Evolutionary conservation across 2,797 vertebrate species (phyloP).

Genomic region (Oreortyx pictus): DNA sequence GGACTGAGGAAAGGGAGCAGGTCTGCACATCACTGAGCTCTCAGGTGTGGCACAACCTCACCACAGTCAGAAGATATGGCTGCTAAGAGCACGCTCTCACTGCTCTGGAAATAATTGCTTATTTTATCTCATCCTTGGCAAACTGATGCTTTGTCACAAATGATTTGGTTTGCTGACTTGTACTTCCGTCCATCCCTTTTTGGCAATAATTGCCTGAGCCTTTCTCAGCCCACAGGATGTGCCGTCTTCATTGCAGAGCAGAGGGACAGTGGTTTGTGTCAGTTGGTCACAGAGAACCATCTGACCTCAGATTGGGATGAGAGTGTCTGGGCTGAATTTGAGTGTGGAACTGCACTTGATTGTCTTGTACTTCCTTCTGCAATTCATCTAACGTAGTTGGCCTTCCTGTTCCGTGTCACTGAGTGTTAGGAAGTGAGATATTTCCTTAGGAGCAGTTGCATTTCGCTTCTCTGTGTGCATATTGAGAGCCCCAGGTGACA

Average conservation of each 20-base stretch:
- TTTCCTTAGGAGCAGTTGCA: background rate
- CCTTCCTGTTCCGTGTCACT: background rate
- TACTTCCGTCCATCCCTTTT: background rate
- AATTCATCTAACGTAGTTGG: background rate
- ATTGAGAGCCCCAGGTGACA: background rate
- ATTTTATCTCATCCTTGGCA: background rate
- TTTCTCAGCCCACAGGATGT: background rate
- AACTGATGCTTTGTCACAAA: background rate
- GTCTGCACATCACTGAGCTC: background rate
- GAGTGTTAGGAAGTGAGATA: background rate
- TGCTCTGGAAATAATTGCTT: background rate
- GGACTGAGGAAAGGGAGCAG: background rate
- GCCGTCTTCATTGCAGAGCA: rapidly evolving
- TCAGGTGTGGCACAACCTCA: rapidly evolving
- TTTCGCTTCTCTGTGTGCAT: background rate
- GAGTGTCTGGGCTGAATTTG: background rate
- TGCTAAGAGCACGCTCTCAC: rapidly evolving
- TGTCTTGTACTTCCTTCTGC: background rate
- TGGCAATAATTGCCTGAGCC: background rate
- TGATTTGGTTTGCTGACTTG: background rate
- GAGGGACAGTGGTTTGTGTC: background rate
- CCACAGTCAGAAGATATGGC: background rate
- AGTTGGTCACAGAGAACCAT: rapidly evolving
- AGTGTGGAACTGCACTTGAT: background rate
- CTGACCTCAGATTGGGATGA: background rate